Evolutionary conservation across 92 coral and sea anemone genomes (phyloP).

Genomic region (Porites rus): DNA sequence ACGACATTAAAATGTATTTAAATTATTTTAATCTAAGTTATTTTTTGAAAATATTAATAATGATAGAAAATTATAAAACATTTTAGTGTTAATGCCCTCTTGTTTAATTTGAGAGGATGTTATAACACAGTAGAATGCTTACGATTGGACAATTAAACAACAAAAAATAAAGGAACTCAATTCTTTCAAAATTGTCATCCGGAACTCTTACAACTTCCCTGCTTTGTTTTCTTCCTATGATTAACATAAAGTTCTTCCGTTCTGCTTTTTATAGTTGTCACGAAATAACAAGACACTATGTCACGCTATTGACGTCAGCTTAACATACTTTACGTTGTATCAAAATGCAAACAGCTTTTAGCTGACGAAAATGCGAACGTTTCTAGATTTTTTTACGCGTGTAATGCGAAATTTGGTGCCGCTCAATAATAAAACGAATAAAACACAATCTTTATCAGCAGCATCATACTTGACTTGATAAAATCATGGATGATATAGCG

Average conservation of each 20-base stretch:
- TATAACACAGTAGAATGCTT: too few relatives aligned
- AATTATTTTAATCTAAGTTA: too few relatives aligned
- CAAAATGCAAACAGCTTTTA: not conserved
- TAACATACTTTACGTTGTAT: not conserved
- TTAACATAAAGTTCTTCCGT: slow-evolving; percentile 17
- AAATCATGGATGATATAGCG: too few relatives aligned
- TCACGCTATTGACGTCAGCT: not conserved
- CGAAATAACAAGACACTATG: not conserved
- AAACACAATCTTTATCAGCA: not conserved
- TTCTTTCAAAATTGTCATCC: not conserved
- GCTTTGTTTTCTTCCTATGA: slow-evolving; percentile 9
- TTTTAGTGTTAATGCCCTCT: too few relatives aligned
- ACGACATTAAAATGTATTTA: too few relatives aligned
- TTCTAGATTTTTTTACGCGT: not conserved
- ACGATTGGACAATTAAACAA: not conserved
- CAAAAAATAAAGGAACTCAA: slow-evolving; percentile 11
- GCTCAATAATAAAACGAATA: too few relatives aligned
- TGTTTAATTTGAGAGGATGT: not conserved
- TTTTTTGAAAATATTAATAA: too few relatives aligned
- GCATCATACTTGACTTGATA: not conserved
- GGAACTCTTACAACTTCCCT: slow-evolving; percentile 5
- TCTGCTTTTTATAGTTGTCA: not conserved
- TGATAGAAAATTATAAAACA: too few relatives aligned
- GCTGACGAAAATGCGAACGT: not conserved
- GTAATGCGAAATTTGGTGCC: not conserved